Base-by-base conservation (phyloP, 2,888 invertebrate genomes). In the Abrostola triplasia region DNA sequence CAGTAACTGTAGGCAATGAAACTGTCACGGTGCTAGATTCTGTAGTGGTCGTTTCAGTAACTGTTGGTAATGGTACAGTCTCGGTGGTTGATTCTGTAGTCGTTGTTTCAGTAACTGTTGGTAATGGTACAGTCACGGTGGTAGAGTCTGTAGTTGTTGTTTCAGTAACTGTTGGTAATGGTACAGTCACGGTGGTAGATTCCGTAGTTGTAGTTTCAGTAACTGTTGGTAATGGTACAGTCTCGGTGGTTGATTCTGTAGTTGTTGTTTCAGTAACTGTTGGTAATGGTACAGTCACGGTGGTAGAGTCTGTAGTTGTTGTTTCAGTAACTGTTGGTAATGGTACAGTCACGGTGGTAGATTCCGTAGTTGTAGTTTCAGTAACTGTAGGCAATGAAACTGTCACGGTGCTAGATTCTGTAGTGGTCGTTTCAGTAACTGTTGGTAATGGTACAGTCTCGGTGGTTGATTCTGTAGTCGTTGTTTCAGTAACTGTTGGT, bases 71-170 rank as follows among this genome's bases (percentile, higher is more conserved):
- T 0, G 60, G 41, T 40, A 51, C 8, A 0, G 49, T 44, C 11
- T 24, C 13, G 5, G 59, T 44, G 12, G 53, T 51, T 1, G 70
- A 64, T n/a, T 52, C 36, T 13, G 65, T 56, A 41, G 59, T 42
- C 4, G 64, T 67, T 5, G 48, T 24, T 0, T 57, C 49, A 9
- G 50, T 36, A 51, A 54, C 13, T 47, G 58, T 35, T 7, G 53
- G 59, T 5, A 54, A 12, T 10, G 54, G 24, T 13, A 49, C 6
- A 12, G 54, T 53, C 0, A 60, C 60, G 0, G 59, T 40, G 6
- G 36, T 36, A 9, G 60, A n/a, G 9, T 48, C 53, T 1, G 55
- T 59, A 41, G 24, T 1, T 1, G 38, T 11, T 0, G 35, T 36
- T 36, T 44, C 49, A 36, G 50, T 55, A 8, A 47, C 49, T 37